phyloP scores from a whole-genome alignment of 2,888 invertebrate genomes.

The Lordiphosa fenestrarum region DNA sequence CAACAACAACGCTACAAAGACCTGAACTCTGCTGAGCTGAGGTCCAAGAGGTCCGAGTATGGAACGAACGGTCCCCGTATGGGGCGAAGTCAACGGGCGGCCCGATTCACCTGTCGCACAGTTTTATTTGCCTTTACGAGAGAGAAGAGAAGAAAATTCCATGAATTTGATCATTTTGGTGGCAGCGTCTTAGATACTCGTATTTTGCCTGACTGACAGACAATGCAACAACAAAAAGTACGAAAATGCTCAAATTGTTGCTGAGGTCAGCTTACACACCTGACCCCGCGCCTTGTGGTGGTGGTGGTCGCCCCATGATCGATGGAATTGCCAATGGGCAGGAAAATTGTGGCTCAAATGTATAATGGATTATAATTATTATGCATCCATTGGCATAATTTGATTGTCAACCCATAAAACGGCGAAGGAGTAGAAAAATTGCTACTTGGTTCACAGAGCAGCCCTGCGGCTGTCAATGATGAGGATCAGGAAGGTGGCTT shows the following conservation, averaged over 20 bases:
- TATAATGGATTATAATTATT: slow-evolving; percentile 69
- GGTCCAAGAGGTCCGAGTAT: slow-evolving; percentile 16
- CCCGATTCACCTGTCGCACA: slow-evolving; percentile 72
- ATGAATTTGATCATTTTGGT: slow-evolving; percentile 75
- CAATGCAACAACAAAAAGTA: slow-evolving; percentile 49
- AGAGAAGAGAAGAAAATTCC: slow-evolving; percentile 58
- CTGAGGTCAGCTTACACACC: slow-evolving; percentile 75
- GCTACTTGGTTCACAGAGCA: slow-evolving; percentile 5
- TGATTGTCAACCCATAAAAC: slow-evolving; percentile 72
- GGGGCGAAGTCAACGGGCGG: slow-evolving; percentile 68
- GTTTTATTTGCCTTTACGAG: slow-evolving; percentile 69
- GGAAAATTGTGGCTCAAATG: slow-evolving; percentile 32
- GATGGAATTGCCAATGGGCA: slow-evolving; percentile 62
- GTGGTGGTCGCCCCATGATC: slow-evolving; percentile 41
- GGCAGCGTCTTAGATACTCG: slow-evolving; percentile 72
- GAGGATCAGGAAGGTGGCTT: slow-evolving; percentile 12
- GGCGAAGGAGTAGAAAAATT: slow-evolving; percentile 42
- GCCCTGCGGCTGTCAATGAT: slow-evolving; percentile 45
- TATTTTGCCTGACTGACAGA: slow-evolving; percentile 69
- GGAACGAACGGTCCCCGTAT: slow-evolving; percentile 54
- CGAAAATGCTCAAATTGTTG: slow-evolving; percentile 31
- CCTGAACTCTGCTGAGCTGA: slow-evolving; percentile 8
- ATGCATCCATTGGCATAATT: slow-evolving; percentile 62
- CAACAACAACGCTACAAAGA: slow-evolving; percentile 20
- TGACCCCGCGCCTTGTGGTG: slow-evolving; percentile 50